Percentiles rank a stretch among this genome's conserved stretches.
Evolutionary conservation across 2,888 invertebrate species (phyloP).

Genomic region (Andrena chrysosceles): DNA sequence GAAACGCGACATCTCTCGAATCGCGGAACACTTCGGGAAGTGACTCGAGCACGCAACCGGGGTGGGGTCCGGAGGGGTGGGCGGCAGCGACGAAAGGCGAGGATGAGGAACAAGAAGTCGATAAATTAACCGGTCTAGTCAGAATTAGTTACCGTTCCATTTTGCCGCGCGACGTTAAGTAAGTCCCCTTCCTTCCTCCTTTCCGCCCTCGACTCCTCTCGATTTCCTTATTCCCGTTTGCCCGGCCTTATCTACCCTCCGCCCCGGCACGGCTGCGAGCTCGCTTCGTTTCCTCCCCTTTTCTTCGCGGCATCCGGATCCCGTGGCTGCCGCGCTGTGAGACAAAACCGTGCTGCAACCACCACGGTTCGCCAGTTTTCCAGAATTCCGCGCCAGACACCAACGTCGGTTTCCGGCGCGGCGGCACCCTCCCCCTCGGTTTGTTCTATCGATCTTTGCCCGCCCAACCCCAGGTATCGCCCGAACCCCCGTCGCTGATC

Average conservation of each 20-base stretch:
- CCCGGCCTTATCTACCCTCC: conserved; percentile 58
- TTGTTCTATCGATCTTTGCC: conserved; percentile 46
- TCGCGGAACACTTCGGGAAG: conserved; percentile 53
- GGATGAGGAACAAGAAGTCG: conserved; percentile 78
- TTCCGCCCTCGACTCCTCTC: conserved; percentile 53
- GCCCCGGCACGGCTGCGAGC: conserved; percentile 42
- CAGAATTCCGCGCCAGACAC: conserved; percentile 64
- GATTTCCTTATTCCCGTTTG: conserved; percentile 64
- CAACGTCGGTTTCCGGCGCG: conserved; percentile 59
- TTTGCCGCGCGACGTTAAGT: conserved; percentile 81
- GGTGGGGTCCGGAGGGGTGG: no score
- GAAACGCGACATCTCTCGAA: conserved; percentile 55
- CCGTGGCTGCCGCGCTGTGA: conserved; percentile 53
- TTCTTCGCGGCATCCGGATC: conserved; percentile 73
- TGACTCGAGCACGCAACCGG: conserved; percentile 33
- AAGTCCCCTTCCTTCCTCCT: conserved; percentile 73
- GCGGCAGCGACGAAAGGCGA: conserved; percentile 53
- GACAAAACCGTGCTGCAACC: conserved; percentile 69
- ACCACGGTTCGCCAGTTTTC: conserved; percentile 68
- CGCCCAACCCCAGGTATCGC: conserved; percentile 15
- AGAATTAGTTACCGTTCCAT: conserved; percentile 82
- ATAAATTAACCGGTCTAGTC: conserved; percentile 80
- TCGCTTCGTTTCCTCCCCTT: conserved; percentile 76
- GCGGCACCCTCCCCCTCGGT: conserved; percentile 41
- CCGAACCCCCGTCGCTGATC: conserved; percentile 28